Base-by-base conservation (phyloP, 1,140 invertebrate genomes). In the Trigoniulus corallinus region DNA sequence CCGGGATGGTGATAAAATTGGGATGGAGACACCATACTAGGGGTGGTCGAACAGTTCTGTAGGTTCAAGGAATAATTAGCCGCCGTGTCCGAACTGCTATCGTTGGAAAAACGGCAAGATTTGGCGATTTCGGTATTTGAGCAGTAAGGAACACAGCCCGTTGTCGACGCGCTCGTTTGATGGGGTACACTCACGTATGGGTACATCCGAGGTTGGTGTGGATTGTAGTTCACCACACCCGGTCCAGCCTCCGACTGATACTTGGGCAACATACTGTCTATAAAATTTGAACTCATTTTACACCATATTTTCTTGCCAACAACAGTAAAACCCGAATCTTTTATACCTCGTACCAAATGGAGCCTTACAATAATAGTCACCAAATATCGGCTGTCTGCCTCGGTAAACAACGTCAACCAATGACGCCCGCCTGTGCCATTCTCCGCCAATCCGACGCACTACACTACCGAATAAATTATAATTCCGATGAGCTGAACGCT, bases 231-330 rank as follows among this genome's bases (percentile, higher is more conserved):
- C 29, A 34, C 29, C 29, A 34, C 15, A 7, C 7, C 29, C 29
- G 15, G 29, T 34, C 7, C 29, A 7, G 29, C 29, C 29, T 7
- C 29, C 29, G 80, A 80, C 66, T 82, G 79, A 73, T 92, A 92
- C 77, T 91, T 91, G 60, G 86, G 86, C 72, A 92, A 80, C 84
- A 91, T 89, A 76, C 84, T 88, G 84, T 91, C 86, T 74, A 91
- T 88, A 78, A 89, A 89, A 80, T 92, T 91, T 72, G 82, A 85
- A 81, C 82, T 89, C 86, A 91, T 89, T 74, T 77, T 79, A 54
- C 53, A 61, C 61, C 52, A 60, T 62, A 57, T 56, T 62, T 60
- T 47, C 51, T 54, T n/a, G n/a, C n/a, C n/a, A n/a, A n/a, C n/a
- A n/a, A 43, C 46, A 37, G 42, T 50, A 45, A 54, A 52, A 54